phyloP scores from a whole-genome alignment of 30 jellyfish, hydroid and myxozoan genomes.

The Clytia hemisphaerica region DNA sequence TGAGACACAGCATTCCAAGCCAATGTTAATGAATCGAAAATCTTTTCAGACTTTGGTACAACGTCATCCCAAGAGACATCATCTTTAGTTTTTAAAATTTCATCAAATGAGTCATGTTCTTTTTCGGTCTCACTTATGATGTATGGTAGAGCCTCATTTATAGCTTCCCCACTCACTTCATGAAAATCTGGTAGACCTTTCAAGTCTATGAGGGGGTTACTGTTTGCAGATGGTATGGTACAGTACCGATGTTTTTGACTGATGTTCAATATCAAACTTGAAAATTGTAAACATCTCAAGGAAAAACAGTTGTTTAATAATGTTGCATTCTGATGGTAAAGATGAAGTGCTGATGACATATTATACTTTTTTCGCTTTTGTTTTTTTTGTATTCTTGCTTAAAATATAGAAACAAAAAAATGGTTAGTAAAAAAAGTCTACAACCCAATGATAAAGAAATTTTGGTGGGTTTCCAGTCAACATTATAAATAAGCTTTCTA shows the following conservation, averaged over 20 bases:
- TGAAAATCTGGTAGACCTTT: slow-evolving; percentile 17
- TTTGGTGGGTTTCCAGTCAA: too few relatives aligned
- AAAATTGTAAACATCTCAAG: slow-evolving; percentile 39
- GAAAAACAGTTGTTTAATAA: slow-evolving; percentile 41
- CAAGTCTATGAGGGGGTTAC: slow-evolving; percentile 32
- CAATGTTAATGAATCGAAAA: slow-evolving; percentile 31
- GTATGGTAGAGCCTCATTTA: slow-evolving; percentile 49
- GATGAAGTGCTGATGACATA: too few relatives aligned
- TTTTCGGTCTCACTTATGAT: slow-evolving; percentile 32
- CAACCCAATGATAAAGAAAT: too few relatives aligned
- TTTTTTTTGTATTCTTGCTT: too few relatives aligned
- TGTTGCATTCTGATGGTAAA: too few relatives aligned
- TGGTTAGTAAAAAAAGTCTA: too few relatives aligned
- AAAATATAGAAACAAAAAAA: too few relatives aligned
- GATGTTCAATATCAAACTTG: slow-evolving; percentile 39
- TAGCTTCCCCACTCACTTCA: slow-evolving; percentile 39
- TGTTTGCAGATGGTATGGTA: slow-evolving; percentile 9
- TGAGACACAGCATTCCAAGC: slow-evolving; percentile 73
- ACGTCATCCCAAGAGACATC: slow-evolving; percentile 40
- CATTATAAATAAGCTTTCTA: too few relatives aligned
- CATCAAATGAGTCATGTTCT: slow-evolving; percentile 41
- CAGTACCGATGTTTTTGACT: slow-evolving; percentile 33
- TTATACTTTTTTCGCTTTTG: too few relatives aligned
- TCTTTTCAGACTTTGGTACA: slow-evolving; percentile 39
- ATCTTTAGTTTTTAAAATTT: slow-evolving; percentile 12